A percentile compares a stretch with the other conserved stretches of the same genome.
Conservation (phyloP, 1,140 invertebrate species). For the Sarcophaga bullata region DNA sequence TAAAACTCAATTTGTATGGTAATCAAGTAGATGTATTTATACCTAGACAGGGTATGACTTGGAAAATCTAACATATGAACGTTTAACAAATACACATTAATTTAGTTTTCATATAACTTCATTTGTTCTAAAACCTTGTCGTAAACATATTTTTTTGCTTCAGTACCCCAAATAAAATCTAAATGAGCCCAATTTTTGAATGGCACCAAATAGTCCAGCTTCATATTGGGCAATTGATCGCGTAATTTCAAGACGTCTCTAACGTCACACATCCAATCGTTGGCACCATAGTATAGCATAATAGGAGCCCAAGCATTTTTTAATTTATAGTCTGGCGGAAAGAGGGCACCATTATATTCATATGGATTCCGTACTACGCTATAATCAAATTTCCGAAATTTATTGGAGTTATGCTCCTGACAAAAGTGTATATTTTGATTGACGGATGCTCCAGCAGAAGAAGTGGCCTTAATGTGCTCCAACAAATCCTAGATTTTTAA, state of each 20-base stretch:
- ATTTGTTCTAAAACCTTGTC: conserved; percentile 64
- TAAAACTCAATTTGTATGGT: no score
- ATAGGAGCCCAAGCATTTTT: conserved; percentile 67
- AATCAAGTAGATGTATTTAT: no score
- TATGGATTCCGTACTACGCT: conserved; percentile 63
- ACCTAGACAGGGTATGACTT: no score
- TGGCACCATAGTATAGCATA: conserved; percentile 71
- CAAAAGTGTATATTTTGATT: conserved; percentile 67
- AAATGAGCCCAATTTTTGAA: conserved; percentile 68
- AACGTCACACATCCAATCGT: conserved; percentile 71
- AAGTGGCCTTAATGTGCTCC: conserved; percentile 54
- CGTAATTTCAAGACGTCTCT: conserved; percentile 65
- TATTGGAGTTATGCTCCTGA: conserved; percentile 61
- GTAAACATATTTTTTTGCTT: conserved; percentile 66
- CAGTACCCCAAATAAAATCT: conserved; percentile 69
- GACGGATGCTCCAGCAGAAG: conserved; percentile 67
- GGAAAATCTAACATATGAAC: no score
- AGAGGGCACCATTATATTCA: conserved; percentile 63
- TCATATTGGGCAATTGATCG: conserved; percentile 60
- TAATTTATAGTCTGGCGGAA: conserved; percentile 69
- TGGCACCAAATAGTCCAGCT: conserved; percentile 64
- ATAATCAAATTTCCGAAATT: conserved; percentile 66
- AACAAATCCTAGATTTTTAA: conserved; percentile 44
- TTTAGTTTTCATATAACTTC: conserved; percentile 49
- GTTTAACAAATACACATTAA: not conserved